Base-by-base conservation (phyloP, 1,140 invertebrate species). In the Rhopalosiphum maidis region DNA sequence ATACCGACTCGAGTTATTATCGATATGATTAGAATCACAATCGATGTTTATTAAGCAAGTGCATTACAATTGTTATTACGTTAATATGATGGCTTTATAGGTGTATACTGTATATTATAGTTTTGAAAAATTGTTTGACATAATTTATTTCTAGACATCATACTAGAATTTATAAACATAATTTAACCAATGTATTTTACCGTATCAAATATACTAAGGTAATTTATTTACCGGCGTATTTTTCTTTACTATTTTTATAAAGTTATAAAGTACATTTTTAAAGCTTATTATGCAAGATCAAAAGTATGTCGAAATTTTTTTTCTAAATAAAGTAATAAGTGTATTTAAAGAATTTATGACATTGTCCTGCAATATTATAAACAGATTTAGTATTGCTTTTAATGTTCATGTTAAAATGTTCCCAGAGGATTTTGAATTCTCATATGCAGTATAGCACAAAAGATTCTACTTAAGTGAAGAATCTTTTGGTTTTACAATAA, bases 401-500 rank as follows among this genome's bases (percentile, higher is more conserved):
- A 77, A 77, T n/a, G 30, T 68, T 68, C 30, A 11, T 68, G 60
- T 18, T 68, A 68, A 68, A 68, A 68, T 68, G 60, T 77, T 77
- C 60, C 60, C 30, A 18, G 60, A n/a, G n/a, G 60, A 18, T 77
- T 60, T 77, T 77, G 15, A 77, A 77, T 77, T 77, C 30, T n/a
- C n/a, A 21, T n/a, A n/a, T n/a, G n/a, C n/a, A n/a, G 30, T 77
- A 30, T 77, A 77, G 15, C 30, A n/a, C 6, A 77, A n/a, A 77
- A 77, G 60, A 77, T 77, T 77, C 4, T 77, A 18, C 60, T 77
- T 77, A 77, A 77, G 60, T 21, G 60, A 77, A n/a, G 60, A n/a
- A 77, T 83, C 82, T 83, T 83, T 83, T 41, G 82, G 37, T 83
- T 83, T 83, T 23, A 83, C 82, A 83, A 83, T 83, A 83, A 83